Conservation (phyloP, 2,113 vertebrate genomes). For the Halcyon senegalensis region DNA sequence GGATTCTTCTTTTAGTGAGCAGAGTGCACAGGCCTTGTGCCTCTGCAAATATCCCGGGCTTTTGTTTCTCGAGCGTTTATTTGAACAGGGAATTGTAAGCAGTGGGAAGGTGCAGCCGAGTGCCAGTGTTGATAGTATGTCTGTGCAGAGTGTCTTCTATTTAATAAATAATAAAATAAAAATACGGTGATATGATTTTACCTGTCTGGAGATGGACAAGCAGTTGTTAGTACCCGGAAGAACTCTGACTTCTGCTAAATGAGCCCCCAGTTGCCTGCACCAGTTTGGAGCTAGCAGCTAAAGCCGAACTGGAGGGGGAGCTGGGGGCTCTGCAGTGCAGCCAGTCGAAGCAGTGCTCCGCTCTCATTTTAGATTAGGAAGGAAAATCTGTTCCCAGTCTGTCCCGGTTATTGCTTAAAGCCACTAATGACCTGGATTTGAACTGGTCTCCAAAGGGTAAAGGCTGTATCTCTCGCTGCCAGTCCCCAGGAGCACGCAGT, state of each 20-base stretch:
- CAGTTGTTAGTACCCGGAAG: too few species aligned
- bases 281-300: neutral
- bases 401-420: neutral
- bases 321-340: accelerated
- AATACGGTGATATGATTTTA: neutral
- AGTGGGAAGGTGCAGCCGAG: neutral
- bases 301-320: neutral
- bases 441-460: neutral
- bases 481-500: neutral
- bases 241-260: accelerated
- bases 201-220: neutral
- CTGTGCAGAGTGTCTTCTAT: neutral
- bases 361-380: neutral
- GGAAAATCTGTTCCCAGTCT: neutral
- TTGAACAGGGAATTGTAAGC: neutral
- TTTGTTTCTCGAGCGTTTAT: neutral
- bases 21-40: neutral
- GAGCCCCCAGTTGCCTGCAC: neutral
- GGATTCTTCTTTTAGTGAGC: neutral
- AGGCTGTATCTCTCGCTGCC: neutral
- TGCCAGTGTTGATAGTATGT: neutral
- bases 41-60: neutral
- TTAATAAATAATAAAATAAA: neutral
- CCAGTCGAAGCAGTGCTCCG: neutral
- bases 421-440: neutral